Evolutionary conservation across 1,140 invertebrate species (phyloP).

Genomic region (Drosophila lacteicornis): DNA sequence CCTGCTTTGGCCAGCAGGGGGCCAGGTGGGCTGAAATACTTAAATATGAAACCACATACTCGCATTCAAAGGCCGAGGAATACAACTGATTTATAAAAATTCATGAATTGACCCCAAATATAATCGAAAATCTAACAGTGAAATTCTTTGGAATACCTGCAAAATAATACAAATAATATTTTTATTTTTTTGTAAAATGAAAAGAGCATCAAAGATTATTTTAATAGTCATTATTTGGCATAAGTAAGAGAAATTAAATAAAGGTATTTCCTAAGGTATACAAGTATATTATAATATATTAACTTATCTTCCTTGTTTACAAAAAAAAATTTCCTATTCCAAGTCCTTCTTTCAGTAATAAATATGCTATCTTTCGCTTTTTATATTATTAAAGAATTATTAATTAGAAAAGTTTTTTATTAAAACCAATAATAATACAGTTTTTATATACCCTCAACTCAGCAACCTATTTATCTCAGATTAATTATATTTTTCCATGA

Average conservation of each 20-base stretch:
- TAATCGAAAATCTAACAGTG: background rate
- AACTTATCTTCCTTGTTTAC: too few relatives aligned
- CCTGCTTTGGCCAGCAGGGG: background rate
- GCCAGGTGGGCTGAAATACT: conserved; percentile 5
- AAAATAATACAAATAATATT: background rate
- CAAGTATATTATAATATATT: too few relatives aligned
- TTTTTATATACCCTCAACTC: background rate
- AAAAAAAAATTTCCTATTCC: too few relatives aligned
- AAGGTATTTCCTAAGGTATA: too few relatives aligned
- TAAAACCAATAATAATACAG: background rate
- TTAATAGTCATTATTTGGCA: background rate
- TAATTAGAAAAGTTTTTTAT: background rate
- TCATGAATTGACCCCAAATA: conserved; percentile 33
- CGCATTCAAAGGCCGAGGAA: conserved; percentile 17
- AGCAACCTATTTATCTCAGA: background rate
- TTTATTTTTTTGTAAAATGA: background rate
- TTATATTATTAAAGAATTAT: too few relatives aligned
- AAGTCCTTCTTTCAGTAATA: too few relatives aligned
- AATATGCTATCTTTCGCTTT: too few relatives aligned
- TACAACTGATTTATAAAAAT: conserved; percentile 53
- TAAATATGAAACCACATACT: conserved; percentile 26
- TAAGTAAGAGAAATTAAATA: background rate
- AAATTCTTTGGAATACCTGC: background rate
- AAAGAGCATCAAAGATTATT: background rate
- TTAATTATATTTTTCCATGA: background rate